Conservation (phyloP, 2,797 vertebrate genomes). For the Pempheris klunzingeri region DNA sequence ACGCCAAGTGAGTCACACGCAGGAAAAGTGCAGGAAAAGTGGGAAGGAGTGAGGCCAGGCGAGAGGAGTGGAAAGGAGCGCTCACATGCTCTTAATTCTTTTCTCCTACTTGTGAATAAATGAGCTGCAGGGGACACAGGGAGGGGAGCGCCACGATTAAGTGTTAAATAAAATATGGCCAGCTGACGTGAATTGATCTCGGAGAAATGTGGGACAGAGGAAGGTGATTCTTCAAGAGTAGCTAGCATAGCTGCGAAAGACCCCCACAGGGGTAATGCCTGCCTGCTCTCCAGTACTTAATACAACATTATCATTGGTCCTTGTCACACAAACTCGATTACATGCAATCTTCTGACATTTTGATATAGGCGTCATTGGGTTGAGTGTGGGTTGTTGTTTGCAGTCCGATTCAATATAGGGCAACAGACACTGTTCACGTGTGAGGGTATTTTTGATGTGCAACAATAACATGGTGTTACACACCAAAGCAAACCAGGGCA, state of each 20-base stretch:
- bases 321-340: conserved; percentile 74
- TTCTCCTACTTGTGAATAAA: conserved; percentile 56
- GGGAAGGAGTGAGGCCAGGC: neutral
- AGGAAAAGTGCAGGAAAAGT: conserved; percentile 1
- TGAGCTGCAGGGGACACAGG: conserved; percentile 53
- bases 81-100: conserved; percentile 51
- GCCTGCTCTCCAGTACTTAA: conserved; percentile 66
- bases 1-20: conserved; percentile 31
- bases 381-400: conserved; percentile 44
- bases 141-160: conserved; percentile 63
- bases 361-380: conserved; percentile 47
- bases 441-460: conserved; percentile 37
- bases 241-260: conserved; percentile 59
- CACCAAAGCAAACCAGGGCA: conserved; percentile 50
- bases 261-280: conserved; percentile 59
- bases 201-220: conserved; percentile 66
- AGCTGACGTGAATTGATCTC: conserved; percentile 79
- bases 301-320: conserved; percentile 74
- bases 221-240: conserved; percentile 79
- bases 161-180: conserved; percentile 84
- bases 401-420: conserved; percentile 27
- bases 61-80: conserved; percentile 28
- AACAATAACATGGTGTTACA: neutral
- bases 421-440: conserved; percentile 36
- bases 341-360: conserved; percentile 52